A percentile compares a stretch with the other conserved stretches of the same genome.
Evolutionary conservation across 2,888 invertebrate species (phyloP).

Genomic region (Oscheius sp.): DNA sequence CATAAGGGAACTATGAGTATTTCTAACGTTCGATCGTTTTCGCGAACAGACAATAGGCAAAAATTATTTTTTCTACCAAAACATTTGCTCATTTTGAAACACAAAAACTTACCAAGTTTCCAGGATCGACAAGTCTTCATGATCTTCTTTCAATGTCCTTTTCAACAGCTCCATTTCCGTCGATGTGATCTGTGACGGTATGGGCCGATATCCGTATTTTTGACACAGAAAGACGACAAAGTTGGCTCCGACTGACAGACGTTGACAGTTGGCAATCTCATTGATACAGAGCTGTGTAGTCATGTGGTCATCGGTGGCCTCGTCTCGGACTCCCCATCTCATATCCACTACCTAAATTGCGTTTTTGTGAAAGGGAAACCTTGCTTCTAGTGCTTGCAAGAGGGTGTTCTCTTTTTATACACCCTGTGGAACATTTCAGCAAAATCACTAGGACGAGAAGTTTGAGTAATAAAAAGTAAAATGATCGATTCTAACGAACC

Average conservation of each 20-base stretch:
- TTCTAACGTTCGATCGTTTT: too few relatives aligned
- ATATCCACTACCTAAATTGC: conserved; percentile 90
- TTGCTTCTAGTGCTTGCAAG: not conserved
- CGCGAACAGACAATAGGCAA: too few relatives aligned
- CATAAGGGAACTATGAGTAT: too few relatives aligned
- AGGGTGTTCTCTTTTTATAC: too few relatives aligned
- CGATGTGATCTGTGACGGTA: conserved; percentile 92
- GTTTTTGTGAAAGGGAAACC: not conserved
- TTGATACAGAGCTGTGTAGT: conserved; percentile 97
- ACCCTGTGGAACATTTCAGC: too few relatives aligned
- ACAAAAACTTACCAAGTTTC: conserved; percentile 47
- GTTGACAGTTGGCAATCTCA: conserved; percentile 96
- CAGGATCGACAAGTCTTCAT: conserved; percentile 56
- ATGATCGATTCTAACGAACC: too few relatives aligned
- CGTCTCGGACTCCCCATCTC: conserved; percentile 97
- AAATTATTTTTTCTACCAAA: too few relatives aligned
- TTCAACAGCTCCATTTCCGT: conserved; percentile 88
- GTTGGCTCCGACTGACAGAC: conserved; percentile 96
- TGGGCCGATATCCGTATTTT: conserved; percentile 97
- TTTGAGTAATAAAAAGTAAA: too few relatives aligned
- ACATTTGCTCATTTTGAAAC: too few relatives aligned
- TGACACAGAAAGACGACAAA: conserved; percentile 97
- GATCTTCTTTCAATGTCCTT: conserved; percentile 80
- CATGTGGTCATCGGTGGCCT: conserved; percentile 99
- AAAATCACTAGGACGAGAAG: too few relatives aligned